Percentiles rank a stretch among this genome's conserved stretches.
These are phyloP conservation scores for Meghimatium bilineatum DNA, from an alignment of 2,888 invertebrate genomes.

Conservation along the genomic window DNA sequence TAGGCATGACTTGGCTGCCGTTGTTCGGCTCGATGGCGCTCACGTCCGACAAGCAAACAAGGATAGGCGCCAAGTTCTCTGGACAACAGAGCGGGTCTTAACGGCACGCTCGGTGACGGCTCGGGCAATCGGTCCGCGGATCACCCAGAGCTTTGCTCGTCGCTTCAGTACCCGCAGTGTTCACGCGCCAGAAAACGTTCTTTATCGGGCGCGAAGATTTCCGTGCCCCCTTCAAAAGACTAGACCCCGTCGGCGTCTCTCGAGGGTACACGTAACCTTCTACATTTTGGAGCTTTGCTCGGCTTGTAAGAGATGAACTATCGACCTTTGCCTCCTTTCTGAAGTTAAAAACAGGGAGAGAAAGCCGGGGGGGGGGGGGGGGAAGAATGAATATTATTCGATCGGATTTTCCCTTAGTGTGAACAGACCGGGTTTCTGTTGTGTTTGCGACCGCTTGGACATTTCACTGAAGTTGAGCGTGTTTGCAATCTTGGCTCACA, in stretches of 20 bases:
- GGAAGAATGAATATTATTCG: too few species aligned
- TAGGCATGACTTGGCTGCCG: slow-evolving; percentile 12
- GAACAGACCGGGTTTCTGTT: too few species aligned
- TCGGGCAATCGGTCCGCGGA: slow-evolving; percentile 42
- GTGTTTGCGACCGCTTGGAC: too few species aligned
- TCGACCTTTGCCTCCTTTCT: not conserved
- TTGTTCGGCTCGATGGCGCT: slow-evolving; percentile 22
- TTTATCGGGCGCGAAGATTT: slow-evolving; percentile 45
- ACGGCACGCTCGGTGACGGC: slow-evolving; percentile 46
- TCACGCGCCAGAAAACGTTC: slow-evolving; percentile 44
- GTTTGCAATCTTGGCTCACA: too few species aligned
- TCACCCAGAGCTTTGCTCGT: slow-evolving; percentile 41
- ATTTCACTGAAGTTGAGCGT: too few species aligned
- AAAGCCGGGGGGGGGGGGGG: too few species aligned
- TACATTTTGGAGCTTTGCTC: not conserved
- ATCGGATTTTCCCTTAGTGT: too few species aligned
- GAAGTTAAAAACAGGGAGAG: too few species aligned
- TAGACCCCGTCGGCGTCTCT: slow-evolving; percentile 35
- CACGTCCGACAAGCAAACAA: slow-evolving; percentile 44
- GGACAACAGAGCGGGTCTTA: slow-evolving; percentile 35
- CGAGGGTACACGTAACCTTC: not conserved
- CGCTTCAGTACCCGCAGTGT: slow-evolving; percentile 42
- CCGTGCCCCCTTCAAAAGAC: slow-evolving; percentile 13
- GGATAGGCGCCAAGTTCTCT: slow-evolving; percentile 41
- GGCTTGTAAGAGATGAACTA: not conserved